Conservation (phyloP, 2,888 invertebrate genomes). For the Scaptodrosophila latifasciaeformis region DNA sequence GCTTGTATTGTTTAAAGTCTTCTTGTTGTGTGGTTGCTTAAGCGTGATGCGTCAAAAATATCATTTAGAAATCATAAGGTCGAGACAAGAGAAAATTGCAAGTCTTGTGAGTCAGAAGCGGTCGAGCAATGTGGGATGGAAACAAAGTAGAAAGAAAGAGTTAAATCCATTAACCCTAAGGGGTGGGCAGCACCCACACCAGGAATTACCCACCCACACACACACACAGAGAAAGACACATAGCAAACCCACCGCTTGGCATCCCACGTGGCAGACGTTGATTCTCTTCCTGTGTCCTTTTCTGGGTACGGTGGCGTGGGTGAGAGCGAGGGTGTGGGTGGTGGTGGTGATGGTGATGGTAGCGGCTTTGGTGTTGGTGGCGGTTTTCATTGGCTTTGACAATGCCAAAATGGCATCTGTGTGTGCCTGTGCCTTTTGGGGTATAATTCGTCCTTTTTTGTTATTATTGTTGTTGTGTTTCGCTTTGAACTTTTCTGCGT, state of each 20-base stretch:
- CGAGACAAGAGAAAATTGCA: too few species aligned
- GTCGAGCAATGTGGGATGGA: neutral
- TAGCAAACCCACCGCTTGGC: neutral
- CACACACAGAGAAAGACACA: neutral
- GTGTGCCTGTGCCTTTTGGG: slow-evolving; percentile 40
- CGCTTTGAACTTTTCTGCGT: slow-evolving; percentile 67
- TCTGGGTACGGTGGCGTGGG: slow-evolving; percentile 24
- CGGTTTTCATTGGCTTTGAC: too few species aligned
- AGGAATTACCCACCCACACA: neutral
- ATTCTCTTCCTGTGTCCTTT: neutral
- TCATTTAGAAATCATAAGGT: too few species aligned
- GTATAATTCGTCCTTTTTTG: slow-evolving; percentile 38
- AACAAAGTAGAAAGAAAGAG: neutral
- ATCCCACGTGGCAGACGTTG: neutral
- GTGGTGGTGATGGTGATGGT: too few species aligned
- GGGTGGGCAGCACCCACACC: neutral
- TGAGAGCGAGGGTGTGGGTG: slow-evolving; percentile 13
- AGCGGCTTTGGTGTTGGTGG: too few species aligned
- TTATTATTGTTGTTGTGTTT: slow-evolving; percentile 21
- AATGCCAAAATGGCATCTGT: slow-evolving; percentile 1
- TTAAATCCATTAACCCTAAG: neutral
- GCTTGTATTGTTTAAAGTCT: too few species aligned
- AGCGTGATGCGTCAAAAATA: too few species aligned
- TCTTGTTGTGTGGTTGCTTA: too few species aligned
- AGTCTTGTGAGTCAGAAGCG: neutral